phyloP scores from a whole-genome alignment of 1,140 invertebrate genomes.

The Solenopsis invicta region DNA sequence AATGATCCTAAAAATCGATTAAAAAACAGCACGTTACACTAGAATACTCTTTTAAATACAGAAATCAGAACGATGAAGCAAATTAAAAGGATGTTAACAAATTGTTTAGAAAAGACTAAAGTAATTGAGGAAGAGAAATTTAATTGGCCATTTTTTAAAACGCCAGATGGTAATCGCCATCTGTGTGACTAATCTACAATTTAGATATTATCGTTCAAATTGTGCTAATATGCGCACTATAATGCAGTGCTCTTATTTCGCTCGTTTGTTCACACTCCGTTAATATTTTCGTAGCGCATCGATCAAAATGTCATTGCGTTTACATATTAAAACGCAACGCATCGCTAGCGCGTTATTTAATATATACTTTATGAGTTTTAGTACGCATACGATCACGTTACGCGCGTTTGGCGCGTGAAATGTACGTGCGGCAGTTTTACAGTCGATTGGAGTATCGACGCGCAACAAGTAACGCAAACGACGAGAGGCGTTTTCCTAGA shows the following conservation, averaged over 20 bases:
- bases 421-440: slow-evolving; percentile 39
- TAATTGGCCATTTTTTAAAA: neutral
- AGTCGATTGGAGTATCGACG: slow-evolving; percentile 51
- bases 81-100: neutral
- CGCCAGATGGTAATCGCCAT: neutral
- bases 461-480: slow-evolving; percentile 57
- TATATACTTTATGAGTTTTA: slow-evolving; percentile 42
- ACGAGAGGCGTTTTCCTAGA: slow-evolving; percentile 61
- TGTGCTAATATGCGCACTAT: neutral
- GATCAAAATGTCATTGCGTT: slow-evolving; percentile 29
- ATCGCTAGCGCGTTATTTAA: neutral
- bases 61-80: neutral
- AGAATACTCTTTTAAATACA: too few species aligned
- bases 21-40: too few species aligned
- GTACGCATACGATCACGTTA: neutral
- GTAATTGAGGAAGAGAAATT: neutral
- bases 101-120: neutral
- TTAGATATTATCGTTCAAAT: slow-evolving; percentile 2
- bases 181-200: neutral
- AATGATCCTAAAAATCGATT: too few species aligned
- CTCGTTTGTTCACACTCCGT: slow-evolving; percentile 12
- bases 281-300: slow-evolving; percentile 29
- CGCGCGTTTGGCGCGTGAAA: slow-evolving; percentile 20
- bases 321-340: slow-evolving; percentile 2
- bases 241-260: neutral